Base-by-base conservation (phyloP, 2,888 invertebrate species). In the Rotaria socialis region DNA sequence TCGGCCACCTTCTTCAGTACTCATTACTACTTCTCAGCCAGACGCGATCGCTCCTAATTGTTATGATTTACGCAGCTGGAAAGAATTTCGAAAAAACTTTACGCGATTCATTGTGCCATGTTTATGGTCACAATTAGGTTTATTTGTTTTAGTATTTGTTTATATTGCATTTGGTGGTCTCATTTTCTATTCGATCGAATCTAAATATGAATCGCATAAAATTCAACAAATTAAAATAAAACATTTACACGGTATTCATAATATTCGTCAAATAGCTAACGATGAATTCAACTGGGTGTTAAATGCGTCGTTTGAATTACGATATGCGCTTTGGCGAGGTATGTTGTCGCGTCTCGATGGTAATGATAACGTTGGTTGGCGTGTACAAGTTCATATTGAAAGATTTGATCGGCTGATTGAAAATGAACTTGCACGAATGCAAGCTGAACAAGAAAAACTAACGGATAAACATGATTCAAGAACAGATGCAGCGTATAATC, bases 231-330 rank as follows among this genome's bases (percentile, higher is more conserved):
- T 43, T 10, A 47, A 80, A 47, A 22, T 43, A 7, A n/a, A 47
- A 24, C n/a, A 80, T 80, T 47, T n/a, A 80, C 43, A 47, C 14
- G n/a, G 24, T 24, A 80, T 80, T 47, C 43, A 22, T 43, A 80
- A 80, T 47, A 80, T 80, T 47, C 47, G 47, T 80, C 80, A 47
- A 8, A 47, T 47, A 16, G 47, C 22, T 11, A 47, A 24, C 4
- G 47, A 80, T 22, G 47, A 43, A 47, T 80, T 80, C n/a, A 80
- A 80, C 47, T 47, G 47, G 43, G 24, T 47, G 47, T 80, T 80
- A 47, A 80, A 80, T 80, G 47, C 47, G 10, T 80, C 80, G 47
- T 80, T 80, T 80, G 80, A 80, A 80, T 47, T 43, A 47, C 80
- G 10, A 24, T 80, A 80, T 80, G 43, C 80, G 10, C 47, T 43